phyloP scores from a whole-genome alignment of 2,113 vertebrate species.

The Cardinalis cardinalis region DNA sequence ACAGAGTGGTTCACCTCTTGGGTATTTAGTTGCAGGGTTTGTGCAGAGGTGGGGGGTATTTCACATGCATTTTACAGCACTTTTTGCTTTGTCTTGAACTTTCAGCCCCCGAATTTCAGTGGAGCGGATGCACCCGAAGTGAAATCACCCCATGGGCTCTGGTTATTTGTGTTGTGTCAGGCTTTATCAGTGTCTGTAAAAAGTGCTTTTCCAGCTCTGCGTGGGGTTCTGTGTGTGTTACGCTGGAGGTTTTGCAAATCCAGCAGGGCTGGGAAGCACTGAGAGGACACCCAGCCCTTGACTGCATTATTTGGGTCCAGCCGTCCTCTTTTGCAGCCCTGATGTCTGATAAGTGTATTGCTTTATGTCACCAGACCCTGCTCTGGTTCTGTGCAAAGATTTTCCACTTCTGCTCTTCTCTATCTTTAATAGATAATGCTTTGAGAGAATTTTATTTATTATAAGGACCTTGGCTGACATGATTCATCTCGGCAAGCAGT shows the following conservation, averaged over 20 bases:
- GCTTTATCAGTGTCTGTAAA: not conserved
- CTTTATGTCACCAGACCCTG: not conserved
- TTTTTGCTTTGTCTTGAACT: not conserved
- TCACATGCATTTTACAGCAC: not conserved
- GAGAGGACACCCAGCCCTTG: not conserved
- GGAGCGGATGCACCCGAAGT: not conserved
- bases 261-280: not conserved
- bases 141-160: not conserved
- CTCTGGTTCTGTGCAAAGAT: not conserved
- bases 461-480: not conserved
- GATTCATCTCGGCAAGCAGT: not conserved
- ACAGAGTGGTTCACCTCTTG: not conserved
- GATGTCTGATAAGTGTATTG: accelerated
- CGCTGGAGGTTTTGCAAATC: not conserved
- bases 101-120: not conserved
- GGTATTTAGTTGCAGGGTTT: not conserved
- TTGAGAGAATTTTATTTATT: not conserved
- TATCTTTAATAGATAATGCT: not conserved
- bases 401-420: not conserved
- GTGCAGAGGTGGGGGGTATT: not conserved
- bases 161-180: not conserved
- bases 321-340: not conserved
- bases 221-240: not conserved
- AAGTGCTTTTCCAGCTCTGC: not conserved
- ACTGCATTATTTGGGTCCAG: not conserved